Evolutionary conservation across 2,797 vertebrate genomes (phyloP), one percentile per base, ranked within the genome.

Genomic region (Clamator glandarius): DNA sequence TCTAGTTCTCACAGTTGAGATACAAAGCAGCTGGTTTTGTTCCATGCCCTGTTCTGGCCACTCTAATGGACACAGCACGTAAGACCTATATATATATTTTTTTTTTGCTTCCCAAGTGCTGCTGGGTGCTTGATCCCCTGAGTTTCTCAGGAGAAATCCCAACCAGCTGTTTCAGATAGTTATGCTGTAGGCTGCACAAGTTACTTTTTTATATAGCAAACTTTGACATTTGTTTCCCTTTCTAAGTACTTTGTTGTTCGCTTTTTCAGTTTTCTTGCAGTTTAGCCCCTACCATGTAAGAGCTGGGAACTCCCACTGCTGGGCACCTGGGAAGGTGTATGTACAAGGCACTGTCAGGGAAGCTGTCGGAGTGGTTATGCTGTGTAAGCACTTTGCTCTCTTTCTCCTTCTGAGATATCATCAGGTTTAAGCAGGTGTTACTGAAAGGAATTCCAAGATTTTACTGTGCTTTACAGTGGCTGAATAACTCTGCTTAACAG

Each of bases 91-190:
- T 36, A 1, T 20, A n/a, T n/a, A n/a, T n/a, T 44, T 44, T 16
- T 44, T 57, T 72, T 81, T 77, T 80, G 59, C 33, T 94, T 87
- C 75, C 26, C 17, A 64, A 24, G 19, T 92, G 68, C 66, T 86
- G 69, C 58, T 48, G 28, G 28, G 44, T 15, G 10, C 64, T 50
- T 73, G 41, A 82, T 59, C 28, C 24, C 24, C n/a, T 44, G 61
- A 54, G 50, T 17, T 87, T 81, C 28, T 52, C 19, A 12, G 7
- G 15, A 68, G 39, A 85, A 93, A 86, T 57, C 23, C 46, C 29
- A 81, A 25, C 33, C 42, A 62, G 36, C 82, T 75, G 78, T 93
- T 96, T 42, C 62, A 75, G 70, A 94, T 58, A 93, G 44, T 80
- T 90, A 15, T n/a, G 26, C 84, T 74, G 61, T 54, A 76, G 44